Evolutionary conservation across 2,113 vertebrate genomes (phyloP), one percentile per base, ranked within the genome.

Genomic region (Ginglymostoma cirratum): DNA sequence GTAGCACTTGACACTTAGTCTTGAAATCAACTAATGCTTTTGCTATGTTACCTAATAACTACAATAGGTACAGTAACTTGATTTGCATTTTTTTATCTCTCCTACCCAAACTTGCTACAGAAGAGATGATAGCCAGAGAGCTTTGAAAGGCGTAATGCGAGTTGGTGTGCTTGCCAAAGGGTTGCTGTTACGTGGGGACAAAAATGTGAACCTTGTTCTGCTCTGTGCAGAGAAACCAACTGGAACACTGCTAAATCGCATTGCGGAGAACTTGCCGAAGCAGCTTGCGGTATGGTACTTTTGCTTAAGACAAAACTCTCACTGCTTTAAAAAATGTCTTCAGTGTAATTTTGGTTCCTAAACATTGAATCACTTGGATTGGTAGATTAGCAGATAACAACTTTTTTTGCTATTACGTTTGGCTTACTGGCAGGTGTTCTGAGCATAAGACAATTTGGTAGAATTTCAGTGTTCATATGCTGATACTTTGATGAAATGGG

Each of bases 161-260:
- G 99, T 99, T 0, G 99, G 99, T 30, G 98, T 99, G 96, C 97
- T 99, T 97, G 99, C 99, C 95, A 99, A 99, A 98, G 99, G 99
- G 78, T 97, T 99, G 96, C 98, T 99, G 2, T 98, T 99, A 42
- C 98, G 98, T 85, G 99, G 99, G 96, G 99, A 99, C 96, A 98
- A 98, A 97, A 98, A 99, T 0, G 99, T 99, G 96, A 98, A 98
- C 97, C 98, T 99, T 80, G 99, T 99, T 96, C 97, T 99, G 96
- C 98, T 99, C 19, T 99, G 99, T 96, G 98, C 98, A 5, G 99
- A 99, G 96, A 99, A 99, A 96, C 99, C 99, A 92, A 99, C 98
- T 67, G 98, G 98, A 97, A 97, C 96, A 0, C 98, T 99, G 96
- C 98, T 99, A 61, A 97, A 96, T 89, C 97, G 98, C 97, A 99